Evolutionary conservation across 2,113 vertebrate species (phyloP).

Genomic region (Siniperca chuatsi): DNA sequence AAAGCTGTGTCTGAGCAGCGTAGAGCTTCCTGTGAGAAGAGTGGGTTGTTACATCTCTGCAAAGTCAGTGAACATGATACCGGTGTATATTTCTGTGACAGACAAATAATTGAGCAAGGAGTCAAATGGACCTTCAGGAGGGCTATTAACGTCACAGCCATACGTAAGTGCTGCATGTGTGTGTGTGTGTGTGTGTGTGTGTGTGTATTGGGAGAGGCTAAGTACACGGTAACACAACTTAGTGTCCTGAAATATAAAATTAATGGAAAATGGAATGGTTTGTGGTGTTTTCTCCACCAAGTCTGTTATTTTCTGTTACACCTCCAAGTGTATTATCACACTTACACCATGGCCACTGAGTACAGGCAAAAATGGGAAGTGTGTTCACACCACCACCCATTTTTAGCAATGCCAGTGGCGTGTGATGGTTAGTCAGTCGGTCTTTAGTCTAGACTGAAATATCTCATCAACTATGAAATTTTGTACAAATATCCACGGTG

Average conservation of each 20-base stretch:
- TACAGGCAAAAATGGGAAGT: too few relatives aligned
- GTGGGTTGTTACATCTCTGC: slow-evolving; percentile 69
- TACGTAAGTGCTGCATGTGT: slow-evolving; percentile 62
- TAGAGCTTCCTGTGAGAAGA: accelerated
- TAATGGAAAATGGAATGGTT: background rate
- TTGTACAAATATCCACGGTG: too few relatives aligned
- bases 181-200: background rate
- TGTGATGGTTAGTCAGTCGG: too few relatives aligned
- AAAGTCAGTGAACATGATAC: slow-evolving; percentile 66
- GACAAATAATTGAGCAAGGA: slow-evolving; percentile 64
- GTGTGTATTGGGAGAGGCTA: background rate
- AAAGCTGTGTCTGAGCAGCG: background rate
- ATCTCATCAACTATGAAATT: too few relatives aligned
- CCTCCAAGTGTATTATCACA: too few relatives aligned
- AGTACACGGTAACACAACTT: too few relatives aligned
- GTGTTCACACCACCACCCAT: too few relatives aligned
- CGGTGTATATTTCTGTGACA: slow-evolving; percentile 86
- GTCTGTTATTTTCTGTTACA: too few relatives aligned
- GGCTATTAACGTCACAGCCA: slow-evolving; percentile 64
- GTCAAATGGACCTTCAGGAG: slow-evolving; percentile 85
- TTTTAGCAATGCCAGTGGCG: too few relatives aligned
- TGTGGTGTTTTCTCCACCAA: background rate
- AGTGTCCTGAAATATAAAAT: background rate
- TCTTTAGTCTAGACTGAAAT: too few relatives aligned
- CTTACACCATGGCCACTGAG: too few relatives aligned